Evolutionary conservation across 2,797 vertebrate genomes (phyloP), one percentile per base, ranked within the genome.

Genomic region (Epinephelus awoara): DNA sequence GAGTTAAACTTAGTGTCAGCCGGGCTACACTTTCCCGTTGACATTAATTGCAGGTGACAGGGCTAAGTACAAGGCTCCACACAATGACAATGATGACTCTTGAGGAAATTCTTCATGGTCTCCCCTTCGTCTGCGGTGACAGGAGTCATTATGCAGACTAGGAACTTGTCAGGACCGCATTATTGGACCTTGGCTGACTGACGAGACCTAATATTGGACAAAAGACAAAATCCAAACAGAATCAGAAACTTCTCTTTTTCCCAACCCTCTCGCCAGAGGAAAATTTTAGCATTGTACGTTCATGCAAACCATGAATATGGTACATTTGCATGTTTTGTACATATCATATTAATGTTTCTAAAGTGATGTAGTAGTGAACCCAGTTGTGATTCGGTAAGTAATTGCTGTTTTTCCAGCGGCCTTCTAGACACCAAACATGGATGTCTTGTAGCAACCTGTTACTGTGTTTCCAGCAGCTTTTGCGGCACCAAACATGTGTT

Each of bases 11-110:
- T 83, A n/a, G 88, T 85, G 88, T 90, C 92, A 90, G 83, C 52
- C 23, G 3, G 68, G 80, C 55, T 70, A 76, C 86, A 82, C 74
- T 90, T 78, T 85, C 81, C 51, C 72, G 58, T 46, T 93, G 93
- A 95, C 84, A 83, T 72, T 93, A 93, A 94, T 95, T 92, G 87
- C 87, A 94, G 93, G 90, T 93, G 95, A 93, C 93, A 93, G 85
- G 91, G 88, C 88, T 93, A 94, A 94, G 88, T 89, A 90, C 84
- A 68, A 91, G 87, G 85, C 86, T 89, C 83, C 84, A 86, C 89
- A 85, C 89, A 78, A 83, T 85, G 84, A 82, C 90, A 93, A 91
- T 67, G 84, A 90, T 85, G 88, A 93, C 89, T 93, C 83, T 46
- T 34, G 88, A 90, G 85, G 85, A 93, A 92, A 90, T 94, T 93